phyloP scores from a whole-genome alignment of 2,888 invertebrate species.

The Calliphora vomitoria region DNA sequence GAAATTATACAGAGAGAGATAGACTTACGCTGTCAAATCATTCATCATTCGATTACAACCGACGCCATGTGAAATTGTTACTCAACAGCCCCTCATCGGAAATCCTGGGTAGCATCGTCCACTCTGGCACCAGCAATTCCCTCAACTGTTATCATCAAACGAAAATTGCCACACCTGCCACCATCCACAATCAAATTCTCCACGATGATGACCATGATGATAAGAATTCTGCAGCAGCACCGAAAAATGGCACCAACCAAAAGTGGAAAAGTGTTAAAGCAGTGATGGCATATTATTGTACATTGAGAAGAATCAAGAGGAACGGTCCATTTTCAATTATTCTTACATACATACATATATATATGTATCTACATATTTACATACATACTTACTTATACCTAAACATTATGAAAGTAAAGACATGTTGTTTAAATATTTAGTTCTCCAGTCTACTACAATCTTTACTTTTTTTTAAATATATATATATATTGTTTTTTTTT shows the following conservation, averaged over 20 bases:
- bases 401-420: background rate
- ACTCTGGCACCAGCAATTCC: constrained; percentile 76
- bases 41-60: constrained; percentile 73
- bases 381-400: too few species aligned
- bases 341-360: constrained; percentile 14
- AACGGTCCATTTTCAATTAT: constrained; percentile 85
- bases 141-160: constrained; percentile 74
- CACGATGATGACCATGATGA: background rate
- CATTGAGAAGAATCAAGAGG: constrained; percentile 96
- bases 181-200: background rate
- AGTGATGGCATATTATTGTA: constrained; percentile 95
- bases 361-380: too few species aligned
- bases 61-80: constrained; percentile 78
- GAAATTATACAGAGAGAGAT: constrained; percentile 81
- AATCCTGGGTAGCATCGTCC: constrained; percentile 75
- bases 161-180: constrained; percentile 11
- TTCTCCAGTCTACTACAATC: constrained; percentile 48
- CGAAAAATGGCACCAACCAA: constrained; percentile 84
- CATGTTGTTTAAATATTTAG: constrained; percentile 55
- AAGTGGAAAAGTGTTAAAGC: constrained; percentile 95
- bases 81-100: constrained; percentile 81
- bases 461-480: constrained; percentile 22
- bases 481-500: constrained; percentile 24
- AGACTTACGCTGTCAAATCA: constrained; percentile 80
- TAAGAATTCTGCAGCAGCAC: constrained; percentile 57